A percentile compares a stretch with the other conserved stretches of the same genome.
phyloP scores from a whole-genome alignment of 2,113 vertebrate genomes.

The Phoenicopterus ruber region DNA sequence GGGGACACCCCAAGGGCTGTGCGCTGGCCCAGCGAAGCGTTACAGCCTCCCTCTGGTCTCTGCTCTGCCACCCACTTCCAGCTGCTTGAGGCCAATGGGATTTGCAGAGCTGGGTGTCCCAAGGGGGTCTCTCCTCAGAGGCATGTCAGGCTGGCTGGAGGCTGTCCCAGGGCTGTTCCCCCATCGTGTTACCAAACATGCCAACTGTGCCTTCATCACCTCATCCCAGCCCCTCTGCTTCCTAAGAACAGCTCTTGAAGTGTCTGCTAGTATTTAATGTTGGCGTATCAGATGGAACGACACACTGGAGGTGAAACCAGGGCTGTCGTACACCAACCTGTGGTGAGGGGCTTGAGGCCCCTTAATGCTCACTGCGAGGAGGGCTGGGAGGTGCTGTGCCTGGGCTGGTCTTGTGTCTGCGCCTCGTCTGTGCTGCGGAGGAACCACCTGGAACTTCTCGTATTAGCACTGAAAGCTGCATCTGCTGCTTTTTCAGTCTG shows the following conservation, averaged over 20 bases:
- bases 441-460: background rate
- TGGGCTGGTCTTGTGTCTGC: background rate
- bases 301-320: rapidly evolving
- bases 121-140: background rate
- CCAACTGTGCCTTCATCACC: background rate
- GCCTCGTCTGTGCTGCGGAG: background rate
- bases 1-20: background rate
- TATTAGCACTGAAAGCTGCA: background rate
- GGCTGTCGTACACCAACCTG: background rate
- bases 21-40: background rate
- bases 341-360: background rate
- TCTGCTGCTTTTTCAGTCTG: background rate
- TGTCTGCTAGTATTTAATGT: background rate
- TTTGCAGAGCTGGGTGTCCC: background rate
- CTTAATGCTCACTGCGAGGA: background rate
- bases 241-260: background rate
- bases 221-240: background rate
- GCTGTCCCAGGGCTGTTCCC: background rate
- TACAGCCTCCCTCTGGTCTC: background rate
- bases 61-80: background rate
- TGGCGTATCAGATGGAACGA: background rate
- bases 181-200: rapidly evolving
- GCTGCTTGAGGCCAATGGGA: background rate
- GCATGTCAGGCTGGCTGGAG: background rate
- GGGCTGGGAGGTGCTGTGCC: background rate